A percentile compares a stretch with the other conserved stretches of the same genome.
phyloP scores from a whole-genome alignment of 2,888 invertebrate species.

The Sarcophaga variegata region DNA sequence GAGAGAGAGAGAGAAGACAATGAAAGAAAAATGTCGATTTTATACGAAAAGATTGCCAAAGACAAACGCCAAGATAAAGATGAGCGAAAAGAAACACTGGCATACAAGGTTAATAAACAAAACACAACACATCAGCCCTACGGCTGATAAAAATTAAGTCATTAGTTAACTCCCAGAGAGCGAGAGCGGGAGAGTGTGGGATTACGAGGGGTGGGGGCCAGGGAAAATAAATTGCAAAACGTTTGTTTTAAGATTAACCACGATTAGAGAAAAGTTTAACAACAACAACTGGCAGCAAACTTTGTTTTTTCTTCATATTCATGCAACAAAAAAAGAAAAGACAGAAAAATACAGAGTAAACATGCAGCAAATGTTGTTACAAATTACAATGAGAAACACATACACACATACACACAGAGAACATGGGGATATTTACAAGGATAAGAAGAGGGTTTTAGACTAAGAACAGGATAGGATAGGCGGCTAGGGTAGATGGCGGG shows the following conservation, averaged over 20 bases:
- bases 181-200: slow-evolving; percentile 3
- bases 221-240: slow-evolving; percentile 81
- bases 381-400: slow-evolving; percentile 13
- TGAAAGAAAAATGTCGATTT: slow-evolving; percentile 32
- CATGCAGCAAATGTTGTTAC: slow-evolving; percentile 76
- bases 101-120: slow-evolving; percentile 75
- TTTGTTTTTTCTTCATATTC: slow-evolving; percentile 33
- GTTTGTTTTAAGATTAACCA: slow-evolving; percentile 81
- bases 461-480: no score
- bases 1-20: no score
- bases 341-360: background rate
- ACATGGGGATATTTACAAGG: slow-evolving; percentile 11
- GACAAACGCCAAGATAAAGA: background rate
- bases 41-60: slow-evolving; percentile 63
- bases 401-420: slow-evolving; percentile 1
- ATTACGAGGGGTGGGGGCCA: slow-evolving; percentile 45
- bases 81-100: slow-evolving; percentile 62
- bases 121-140: slow-evolving; percentile 72
- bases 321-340: no score
- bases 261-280: slow-evolving; percentile 77
- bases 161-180: slow-evolving; percentile 79
- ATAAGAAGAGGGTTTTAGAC: background rate
- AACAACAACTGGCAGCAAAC: slow-evolving; percentile 54
- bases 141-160: slow-evolving; percentile 82
- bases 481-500: background rate